Base-by-base conservation (phyloP, 2,888 invertebrate genomes). In the Blastobasis lacticolella region DNA sequence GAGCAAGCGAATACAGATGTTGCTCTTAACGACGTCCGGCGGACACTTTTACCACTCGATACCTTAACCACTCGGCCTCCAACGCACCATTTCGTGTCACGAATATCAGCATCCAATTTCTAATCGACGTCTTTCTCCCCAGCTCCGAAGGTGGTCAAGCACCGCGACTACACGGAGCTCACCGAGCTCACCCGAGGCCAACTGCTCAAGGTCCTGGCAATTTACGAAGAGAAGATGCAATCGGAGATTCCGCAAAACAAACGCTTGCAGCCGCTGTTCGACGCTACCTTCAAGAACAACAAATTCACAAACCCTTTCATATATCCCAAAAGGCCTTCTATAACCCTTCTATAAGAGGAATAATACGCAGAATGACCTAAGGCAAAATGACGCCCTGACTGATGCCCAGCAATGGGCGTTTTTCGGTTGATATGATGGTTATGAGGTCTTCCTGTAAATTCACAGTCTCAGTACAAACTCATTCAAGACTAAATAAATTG, bases 261-360 rank as follows among this genome's bases (percentile, higher is more conserved):
- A 23, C 63, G 62, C 5, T 5, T 59, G 4, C 59, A 55, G 38
- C 74, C 78, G 0, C 37, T 73, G 0, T 74, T 81, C 48, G 71
- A 66, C 0, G 85, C 83, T 0, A 56, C 71, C 6, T 84, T 83
- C 46, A 69, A 66, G 0, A 84, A 82, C 53, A 85, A 84, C 48
- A 63, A 69, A 46, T 73, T 67, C 10, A 81, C 83, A 0, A 71
- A 59, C 6, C 72, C 68, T 0, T 78, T 65, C 45, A 72, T 86
- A 4, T 85, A 78, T 55, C 80, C 81, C 1, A 49, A 49, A 37
- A n/a, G 5, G 40, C 7, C 40, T 40, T 40, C 7, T 40, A 40
- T 6, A 9, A 40, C 6, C 9, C 40, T 9, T 6, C 40, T 23
- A 23, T 40, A 9, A 1, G 40, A 40, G 2, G 40, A 8, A 40